Evolutionary conservation across 2,113 vertebrate species (phyloP), one percentile per base, ranked within the genome.

Genomic region (Puma concolor): DNA sequence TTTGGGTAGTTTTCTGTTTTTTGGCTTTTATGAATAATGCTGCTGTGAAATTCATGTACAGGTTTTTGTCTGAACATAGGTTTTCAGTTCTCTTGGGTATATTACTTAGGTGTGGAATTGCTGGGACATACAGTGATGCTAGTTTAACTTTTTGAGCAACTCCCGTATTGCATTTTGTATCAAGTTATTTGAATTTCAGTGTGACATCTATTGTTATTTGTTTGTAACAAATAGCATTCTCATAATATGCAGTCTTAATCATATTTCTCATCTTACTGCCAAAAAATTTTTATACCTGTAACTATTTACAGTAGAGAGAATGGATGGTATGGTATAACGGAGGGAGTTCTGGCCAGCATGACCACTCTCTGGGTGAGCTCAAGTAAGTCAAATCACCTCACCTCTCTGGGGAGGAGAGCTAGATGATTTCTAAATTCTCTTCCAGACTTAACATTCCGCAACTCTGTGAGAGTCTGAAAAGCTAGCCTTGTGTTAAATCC

Each of bases 381-480:
- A 66, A 95, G 38, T 77, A 93, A 91, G 80, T 96, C 92, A 88
- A 6, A 92, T 96, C 92, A 52, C 71, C 88, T 94, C 94, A 88
- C 76, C 96, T 97, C 96, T 96, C 95, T 95, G 94, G 95, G 94
- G 97, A 97, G 76, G 84, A 94, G 90, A 97, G 88, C 83, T 90
- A 92, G 86, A 94, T 94, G 94, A 92, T 84, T 95, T 96, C 92
- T 96, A 60, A 96, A 80, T 96, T 92, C 64, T 92, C 92, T 86
- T 96, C 94, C 97, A 98, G 94, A 97, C 87, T 95, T 96, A 94
- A 76, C 80, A 81, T 97, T 96, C 72, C 71, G 54, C 90, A 92
- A 60, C 92, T 96, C 72, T 88, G 93, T 33, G 84, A 36, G 94
- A 88, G 95, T 97, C 94, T 97, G 95, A 97, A 97, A 98, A 95